Evolutionary conservation across 2,888 invertebrate species (phyloP).

Genomic region (Prosapia bicincta): DNA sequence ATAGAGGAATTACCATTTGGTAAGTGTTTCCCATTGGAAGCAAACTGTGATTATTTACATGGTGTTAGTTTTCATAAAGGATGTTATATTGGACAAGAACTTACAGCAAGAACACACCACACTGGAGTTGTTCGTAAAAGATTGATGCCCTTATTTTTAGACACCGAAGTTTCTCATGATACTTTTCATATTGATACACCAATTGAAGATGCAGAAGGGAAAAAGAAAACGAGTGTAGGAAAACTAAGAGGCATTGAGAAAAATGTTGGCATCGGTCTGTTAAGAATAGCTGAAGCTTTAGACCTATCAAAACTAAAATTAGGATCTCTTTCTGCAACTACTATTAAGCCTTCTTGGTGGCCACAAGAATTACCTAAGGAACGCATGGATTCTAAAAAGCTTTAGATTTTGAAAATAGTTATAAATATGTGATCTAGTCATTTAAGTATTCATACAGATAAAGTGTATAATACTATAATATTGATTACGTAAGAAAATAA

Average conservation of each 20-base stretch:
- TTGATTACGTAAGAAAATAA: slow-evolving; percentile 28
- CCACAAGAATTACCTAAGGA: slow-evolving; percentile 67
- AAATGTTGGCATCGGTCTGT: slow-evolving; percentile 65
- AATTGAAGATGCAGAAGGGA: slow-evolving; percentile 24
- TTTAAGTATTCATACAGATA: too few relatives aligned
- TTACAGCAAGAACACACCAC: slow-evolving; percentile 92
- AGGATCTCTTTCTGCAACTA: slow-evolving; percentile 53
- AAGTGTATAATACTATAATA: too few relatives aligned
- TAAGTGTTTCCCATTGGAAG: slow-evolving; percentile 82
- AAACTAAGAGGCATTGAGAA: slow-evolving; percentile 60
- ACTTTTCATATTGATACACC: slow-evolving; percentile 31
- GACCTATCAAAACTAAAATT: slow-evolving; percentile 56
- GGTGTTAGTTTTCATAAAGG: slow-evolving; percentile 95
- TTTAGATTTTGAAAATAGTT: background rate
- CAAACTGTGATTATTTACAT: slow-evolving; percentile 86
- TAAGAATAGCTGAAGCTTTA: slow-evolving; percentile 68
- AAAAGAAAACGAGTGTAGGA: slow-evolving; percentile 53
- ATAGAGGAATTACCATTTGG: slow-evolving; percentile 72
- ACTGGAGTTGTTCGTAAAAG: slow-evolving; percentile 94
- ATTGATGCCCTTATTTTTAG: slow-evolving; percentile 77
- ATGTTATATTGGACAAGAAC: slow-evolving; percentile 96
- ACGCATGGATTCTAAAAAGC: slow-evolving; percentile 39
- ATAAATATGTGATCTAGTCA: background rate
- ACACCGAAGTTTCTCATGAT: slow-evolving; percentile 36
- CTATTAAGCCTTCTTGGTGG: slow-evolving; percentile 78